A percentile compares a stretch with the other conserved stretches of the same genome.
Conservation (phyloP, 1,140 invertebrate species). For the Leptopilina clavipes region DNA sequence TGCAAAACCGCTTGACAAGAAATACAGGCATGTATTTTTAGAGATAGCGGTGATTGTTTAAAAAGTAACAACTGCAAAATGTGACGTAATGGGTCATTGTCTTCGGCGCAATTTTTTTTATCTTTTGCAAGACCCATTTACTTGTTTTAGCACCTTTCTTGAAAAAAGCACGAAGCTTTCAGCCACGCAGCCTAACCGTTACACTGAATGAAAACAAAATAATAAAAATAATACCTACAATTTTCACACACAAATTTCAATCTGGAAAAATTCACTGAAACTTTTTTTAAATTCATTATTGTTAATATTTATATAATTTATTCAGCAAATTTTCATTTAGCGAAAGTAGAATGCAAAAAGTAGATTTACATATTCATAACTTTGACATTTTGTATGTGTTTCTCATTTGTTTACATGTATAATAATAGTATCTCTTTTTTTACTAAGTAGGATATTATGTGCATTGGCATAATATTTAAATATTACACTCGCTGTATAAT, state of each 20-base stretch:
- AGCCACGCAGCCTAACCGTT: slow-evolving; percentile 26
- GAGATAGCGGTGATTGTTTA: slow-evolving; percentile 4
- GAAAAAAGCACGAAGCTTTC: slow-evolving; percentile 28
- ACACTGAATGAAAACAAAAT: slow-evolving; percentile 21
- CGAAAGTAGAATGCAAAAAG: slow-evolving; percentile 26
- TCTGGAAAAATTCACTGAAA: background rate
- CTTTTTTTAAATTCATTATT: background rate
- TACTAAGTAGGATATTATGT: slow-evolving; percentile 66
- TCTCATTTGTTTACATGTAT: slow-evolving; percentile 50
- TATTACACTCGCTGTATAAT: slow-evolving; percentile 59
- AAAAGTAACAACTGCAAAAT: slow-evolving; percentile 22
- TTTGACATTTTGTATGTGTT: slow-evolving; percentile 33
- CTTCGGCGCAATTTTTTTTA: background rate
- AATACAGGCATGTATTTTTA: background rate
- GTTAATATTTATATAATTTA: background rate
- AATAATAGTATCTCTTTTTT: slow-evolving; percentile 64
- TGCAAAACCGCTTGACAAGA: background rate
- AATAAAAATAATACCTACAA: background rate
- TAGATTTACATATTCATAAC: slow-evolving; percentile 40
- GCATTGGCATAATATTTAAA: slow-evolving; percentile 53
- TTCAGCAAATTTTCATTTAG: slow-evolving; percentile 10
- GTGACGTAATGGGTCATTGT: slow-evolving; percentile 4
- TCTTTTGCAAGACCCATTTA: slow-evolving; percentile 12
- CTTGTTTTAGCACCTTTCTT: slow-evolving; percentile 25
- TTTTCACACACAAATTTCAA: background rate